Base-by-base conservation (phyloP, 2,888 invertebrate genomes). In the Glyphotaelius pellucidus region DNA sequence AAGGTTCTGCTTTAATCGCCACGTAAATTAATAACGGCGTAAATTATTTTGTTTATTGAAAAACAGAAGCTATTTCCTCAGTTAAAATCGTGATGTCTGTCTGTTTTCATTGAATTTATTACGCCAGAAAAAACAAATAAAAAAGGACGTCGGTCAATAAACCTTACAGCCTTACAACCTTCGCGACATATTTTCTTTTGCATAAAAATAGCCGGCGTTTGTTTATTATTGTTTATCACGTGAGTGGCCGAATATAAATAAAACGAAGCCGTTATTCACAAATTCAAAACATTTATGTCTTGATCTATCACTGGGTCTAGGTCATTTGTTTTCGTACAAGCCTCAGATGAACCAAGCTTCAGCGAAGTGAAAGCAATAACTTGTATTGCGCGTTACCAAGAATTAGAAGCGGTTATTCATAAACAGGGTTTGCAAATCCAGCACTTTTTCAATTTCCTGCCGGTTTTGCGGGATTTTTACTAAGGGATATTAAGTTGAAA, bases 321-420 rank as follows among this genome's bases (percentile, higher is more conserved):
- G 83, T 25, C 83, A 83, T 15, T 32, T 9, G 83, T 25, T n/a
- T 38, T 83, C 35, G 83, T 38, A 11, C 83, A 35, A 25, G 38
- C 38, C 12, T 83, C 83, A 15, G 32, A 83, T 38, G 38, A 32
- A 83, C 9, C 38, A 25, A 25, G 32, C 83, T 83, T 83, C 83
- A 15, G 83, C 25, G 32, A 83, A 83, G 83, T 83, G 83, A 83
- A 83, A 83, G 83, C 83, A 83, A 83, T 83, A 83, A 83, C 32
- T 83, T 83, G 83, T 83, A 38, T 32, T 83, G 83, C 83, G 83
- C 25, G 19, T 83, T 32, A 83, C 83, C 32, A 9, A 35, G 35
- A 83, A 32, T 83, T 67, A 67, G 7, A 25, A 67, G 67, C n/a
- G 5, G n/a, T 67, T n/a, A 67, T 0, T 67, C 67, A 67, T 67